Evolutionary conservation across 2,888 invertebrate genomes (phyloP).

Genomic region (Metacarcinus magister): DNA sequence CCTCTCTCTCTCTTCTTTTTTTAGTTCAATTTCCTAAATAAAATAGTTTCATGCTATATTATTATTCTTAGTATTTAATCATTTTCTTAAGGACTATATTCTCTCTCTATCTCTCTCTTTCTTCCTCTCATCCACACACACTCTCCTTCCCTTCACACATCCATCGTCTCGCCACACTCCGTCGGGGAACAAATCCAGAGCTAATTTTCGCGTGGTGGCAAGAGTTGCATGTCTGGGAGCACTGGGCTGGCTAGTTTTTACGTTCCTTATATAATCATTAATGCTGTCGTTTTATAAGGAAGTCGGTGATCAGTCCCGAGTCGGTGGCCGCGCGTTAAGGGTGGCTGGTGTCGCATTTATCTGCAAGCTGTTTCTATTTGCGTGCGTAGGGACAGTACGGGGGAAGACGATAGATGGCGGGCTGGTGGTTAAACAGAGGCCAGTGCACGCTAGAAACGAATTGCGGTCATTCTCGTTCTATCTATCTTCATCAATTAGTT

Average conservation of each 20-base stretch:
- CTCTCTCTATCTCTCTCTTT: not conserved
- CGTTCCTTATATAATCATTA: conserved; percentile 34
- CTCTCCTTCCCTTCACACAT: not conserved
- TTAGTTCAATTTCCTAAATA: too few species aligned
- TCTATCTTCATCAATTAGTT: conserved; percentile 48
- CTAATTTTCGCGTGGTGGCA: conserved; percentile 47
- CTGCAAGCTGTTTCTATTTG: not conserved
- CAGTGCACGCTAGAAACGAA: not conserved
- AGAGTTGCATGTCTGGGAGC: conserved; percentile 42
- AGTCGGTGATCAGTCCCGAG: not conserved
- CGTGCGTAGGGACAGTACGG: not conserved
- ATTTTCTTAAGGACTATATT: not conserved
- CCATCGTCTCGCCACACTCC: not conserved
- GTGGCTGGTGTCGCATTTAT: not conserved
- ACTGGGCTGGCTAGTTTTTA: conserved; percentile 13
- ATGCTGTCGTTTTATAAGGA: conserved; percentile 42
- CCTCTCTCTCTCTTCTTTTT: conserved; percentile 49
- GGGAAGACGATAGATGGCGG: conserved; percentile 8
- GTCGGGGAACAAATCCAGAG: not conserved
- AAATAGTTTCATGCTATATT: too few species aligned
- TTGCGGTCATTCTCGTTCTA: not conserved
- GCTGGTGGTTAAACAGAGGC: not conserved
- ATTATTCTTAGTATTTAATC: too few species aligned
- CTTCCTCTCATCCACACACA: not conserved
- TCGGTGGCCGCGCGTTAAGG: conserved; percentile 3